A percentile compares a stretch with the other conserved stretches of the same genome.
Conservation (phyloP, 1,140 invertebrate genomes). For the Nymphalis io region DNA sequence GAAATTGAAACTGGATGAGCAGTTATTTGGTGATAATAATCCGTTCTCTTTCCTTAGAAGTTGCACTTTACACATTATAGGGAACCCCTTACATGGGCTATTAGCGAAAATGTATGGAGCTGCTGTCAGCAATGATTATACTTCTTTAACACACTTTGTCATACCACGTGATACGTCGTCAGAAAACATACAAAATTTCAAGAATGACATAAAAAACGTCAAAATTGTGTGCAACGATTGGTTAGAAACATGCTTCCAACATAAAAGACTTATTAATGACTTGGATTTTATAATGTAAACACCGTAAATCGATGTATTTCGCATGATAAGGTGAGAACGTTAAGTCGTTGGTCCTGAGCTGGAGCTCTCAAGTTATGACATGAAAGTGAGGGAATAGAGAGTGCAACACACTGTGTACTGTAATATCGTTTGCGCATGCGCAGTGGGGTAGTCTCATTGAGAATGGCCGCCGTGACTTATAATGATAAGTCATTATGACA, state of each 20-base stretch:
- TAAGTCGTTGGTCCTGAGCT: too few species aligned
- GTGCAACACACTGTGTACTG: too few species aligned
- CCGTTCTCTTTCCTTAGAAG: slow-evolving; percentile 60
- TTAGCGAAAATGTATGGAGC: slow-evolving; percentile 59
- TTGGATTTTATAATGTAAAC: slow-evolving; percentile 17
- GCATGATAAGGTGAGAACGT: too few species aligned
- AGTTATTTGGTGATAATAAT: slow-evolving; percentile 51
- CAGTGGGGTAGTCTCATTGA: too few species aligned
- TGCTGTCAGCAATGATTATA: slow-evolving; percentile 32
- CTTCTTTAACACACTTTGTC: slow-evolving; percentile 50
- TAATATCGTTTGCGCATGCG: too few species aligned
- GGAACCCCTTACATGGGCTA: slow-evolving; percentile 32
- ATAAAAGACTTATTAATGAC: slow-evolving; percentile 34
- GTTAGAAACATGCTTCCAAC: slow-evolving; percentile 54
- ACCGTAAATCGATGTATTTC: too few species aligned
- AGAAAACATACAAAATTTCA: slow-evolving; percentile 38
- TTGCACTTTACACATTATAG: slow-evolving; percentile 46
- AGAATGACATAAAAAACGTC: slow-evolving; percentile 20
- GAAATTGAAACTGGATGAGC: slow-evolving; percentile 57
- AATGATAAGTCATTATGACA: too few species aligned
- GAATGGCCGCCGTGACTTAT: too few species aligned
- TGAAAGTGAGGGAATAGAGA: too few species aligned
- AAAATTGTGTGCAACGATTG: slow-evolving; percentile 57
- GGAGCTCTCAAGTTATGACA: too few species aligned
- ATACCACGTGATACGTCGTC: slow-evolving; percentile 35